A percentile compares a stretch with the other conserved stretches of the same genome.
These are phyloP conservation scores for Drosophila aldrichi DNA, from an alignment of 2,888 invertebrate genomes.

Conservation along the genomic window DNA sequence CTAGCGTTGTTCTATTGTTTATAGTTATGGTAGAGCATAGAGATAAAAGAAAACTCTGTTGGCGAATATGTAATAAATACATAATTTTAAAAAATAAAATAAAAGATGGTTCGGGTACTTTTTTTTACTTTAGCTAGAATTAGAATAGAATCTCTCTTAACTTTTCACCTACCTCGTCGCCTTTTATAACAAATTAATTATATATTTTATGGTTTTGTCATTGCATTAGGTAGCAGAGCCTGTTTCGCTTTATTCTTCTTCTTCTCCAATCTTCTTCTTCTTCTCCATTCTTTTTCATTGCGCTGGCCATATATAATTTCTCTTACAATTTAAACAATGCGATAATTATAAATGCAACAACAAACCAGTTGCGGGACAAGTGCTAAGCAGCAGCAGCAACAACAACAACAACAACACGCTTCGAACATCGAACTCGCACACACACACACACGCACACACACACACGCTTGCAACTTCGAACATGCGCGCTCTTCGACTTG, in stretches of 20 bases:
- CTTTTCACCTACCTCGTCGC: too few species aligned
- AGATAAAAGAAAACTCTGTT: too few species aligned
- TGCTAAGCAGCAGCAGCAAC: constrained; percentile 21
- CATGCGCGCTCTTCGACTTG: background rate
- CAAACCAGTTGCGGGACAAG: constrained; percentile 28
- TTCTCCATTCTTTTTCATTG: background rate
- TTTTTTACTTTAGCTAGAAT: too few species aligned
- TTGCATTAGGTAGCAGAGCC: too few species aligned
- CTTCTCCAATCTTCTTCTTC: background rate
- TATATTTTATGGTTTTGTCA: too few species aligned
- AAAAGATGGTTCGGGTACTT: too few species aligned
- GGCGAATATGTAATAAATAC: too few species aligned
- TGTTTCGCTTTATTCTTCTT: background rate
- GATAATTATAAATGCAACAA: constrained; percentile 33
- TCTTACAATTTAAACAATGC: constrained; percentile 25
- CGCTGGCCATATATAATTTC: constrained; percentile 15
- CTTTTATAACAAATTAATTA: too few species aligned
- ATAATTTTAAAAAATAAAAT: too few species aligned
- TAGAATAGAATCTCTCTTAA: too few species aligned
- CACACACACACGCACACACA: background rate
- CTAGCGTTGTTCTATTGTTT: too few species aligned
- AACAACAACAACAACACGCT: constrained; percentile 9
- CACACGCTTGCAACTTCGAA: constrained; percentile 11
- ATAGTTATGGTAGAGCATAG: too few species aligned
- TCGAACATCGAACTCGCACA: constrained; percentile 20